Conservation (phyloP, 2,888 invertebrate species). For the Drosophila limbata region DNA sequence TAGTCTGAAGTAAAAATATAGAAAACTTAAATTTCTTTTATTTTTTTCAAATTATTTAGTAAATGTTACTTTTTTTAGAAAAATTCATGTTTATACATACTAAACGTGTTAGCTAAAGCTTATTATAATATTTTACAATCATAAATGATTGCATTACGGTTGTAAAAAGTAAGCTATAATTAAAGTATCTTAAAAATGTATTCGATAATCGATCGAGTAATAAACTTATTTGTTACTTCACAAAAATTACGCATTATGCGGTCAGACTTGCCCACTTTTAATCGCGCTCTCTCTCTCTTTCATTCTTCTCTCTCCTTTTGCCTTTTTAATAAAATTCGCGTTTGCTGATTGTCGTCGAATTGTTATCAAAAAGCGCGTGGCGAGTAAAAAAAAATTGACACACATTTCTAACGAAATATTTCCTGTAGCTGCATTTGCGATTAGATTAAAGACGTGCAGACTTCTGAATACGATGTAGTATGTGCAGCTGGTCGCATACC, state of each 20-base stretch:
- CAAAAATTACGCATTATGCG: not conserved
- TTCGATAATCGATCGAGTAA: not conserved
- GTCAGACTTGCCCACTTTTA: not conserved
- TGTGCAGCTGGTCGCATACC: constrained; percentile 21
- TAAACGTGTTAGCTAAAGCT: too few relatives aligned
- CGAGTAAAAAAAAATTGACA: constrained; percentile 40
- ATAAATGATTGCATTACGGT: too few relatives aligned
- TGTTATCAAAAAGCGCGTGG: constrained; percentile 39
- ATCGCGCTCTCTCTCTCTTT: not conserved
- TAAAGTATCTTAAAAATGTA: too few relatives aligned
- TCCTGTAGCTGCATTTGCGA: constrained; percentile 46
- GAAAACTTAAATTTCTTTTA: too few relatives aligned
- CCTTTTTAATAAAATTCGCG: constrained; percentile 4
- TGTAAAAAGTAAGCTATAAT: too few relatives aligned
- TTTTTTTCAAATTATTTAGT: too few relatives aligned
- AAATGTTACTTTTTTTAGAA: too few relatives aligned
- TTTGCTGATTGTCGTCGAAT: constrained; percentile 14
- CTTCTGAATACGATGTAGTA: not conserved
- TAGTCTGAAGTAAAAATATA: too few relatives aligned
- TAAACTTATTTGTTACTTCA: not conserved
- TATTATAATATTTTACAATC: too few relatives aligned
- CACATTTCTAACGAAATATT: constrained; percentile 46
- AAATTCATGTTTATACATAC: too few relatives aligned
- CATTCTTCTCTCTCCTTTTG: not conserved
- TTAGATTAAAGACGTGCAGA: constrained; percentile 44